Base-by-base conservation (phyloP, 1,140 invertebrate genomes). In the Diachasma alloeum region DNA sequence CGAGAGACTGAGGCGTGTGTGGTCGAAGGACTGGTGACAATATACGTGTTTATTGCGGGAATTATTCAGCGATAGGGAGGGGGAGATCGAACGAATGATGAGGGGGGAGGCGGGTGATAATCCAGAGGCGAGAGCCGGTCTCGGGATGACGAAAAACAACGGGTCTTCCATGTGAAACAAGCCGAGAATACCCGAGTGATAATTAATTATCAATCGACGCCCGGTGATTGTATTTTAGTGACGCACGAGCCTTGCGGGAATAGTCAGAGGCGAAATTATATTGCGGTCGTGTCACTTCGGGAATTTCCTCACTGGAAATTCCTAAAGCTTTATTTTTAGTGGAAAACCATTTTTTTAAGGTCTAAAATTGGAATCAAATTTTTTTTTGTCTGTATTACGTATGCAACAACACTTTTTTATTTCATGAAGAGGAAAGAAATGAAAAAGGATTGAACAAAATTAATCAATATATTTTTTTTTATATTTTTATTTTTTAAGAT, bases 131-230 rank as follows among this genome's bases (percentile, higher is more conserved):
- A 59, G 53, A 59, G 53, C 24, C n/a, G 24, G 24, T 59, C 53
- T 59, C n/a, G 5, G 17, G n/a, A 19, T 24, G 24, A 42, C 39
- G 4, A 42, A 42, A 56, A 19, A 59, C 53, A 59, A 56, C 53
- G 24, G 24, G 11, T 24, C 24, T 42, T 59, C 53, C 17, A 59
- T 19, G n/a, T 19, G 53, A 56, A 10, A 56, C 17, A 56, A 17
- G 9, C 4, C 17, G 24, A 59, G 24, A 59, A 19, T 22, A 59
- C 9, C 11, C 17, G 24, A 59, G 11, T 2, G 84, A 86, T 86
- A 86, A 86, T 84, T 86, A 85, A 85, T 85, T 85, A 87, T 86
- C 85, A 82, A 86, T 85, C 82, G 80, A 81, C 72, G 75, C 75
- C 67, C 72, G 71, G 66, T 63, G 76, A 42, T 75, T 42, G 31